A percentile compares a stretch with the other conserved stretches of the same genome.
Evolutionary conservation across 2,113 vertebrate genomes (phyloP).

Genomic region (Globicephala melas): DNA sequence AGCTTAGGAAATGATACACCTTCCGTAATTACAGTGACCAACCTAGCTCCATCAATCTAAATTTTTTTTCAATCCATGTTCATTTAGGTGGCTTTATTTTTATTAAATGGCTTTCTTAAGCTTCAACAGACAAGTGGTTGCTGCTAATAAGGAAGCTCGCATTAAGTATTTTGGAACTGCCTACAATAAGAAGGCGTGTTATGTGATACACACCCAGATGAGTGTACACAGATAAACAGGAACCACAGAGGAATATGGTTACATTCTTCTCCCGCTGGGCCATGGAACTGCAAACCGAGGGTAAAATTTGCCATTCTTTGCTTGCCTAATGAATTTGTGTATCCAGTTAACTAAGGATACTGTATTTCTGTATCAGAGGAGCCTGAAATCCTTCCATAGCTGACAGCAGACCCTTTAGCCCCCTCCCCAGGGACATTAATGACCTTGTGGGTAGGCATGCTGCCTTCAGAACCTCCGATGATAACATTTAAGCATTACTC

Average conservation of each 20-base stretch:
- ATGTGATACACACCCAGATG: neutral
- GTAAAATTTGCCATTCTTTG: neutral
- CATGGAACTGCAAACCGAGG: neutral
- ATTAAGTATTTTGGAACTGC: neutral
- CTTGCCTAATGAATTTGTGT: neutral
- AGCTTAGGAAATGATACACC: slow-evolving; percentile 88
- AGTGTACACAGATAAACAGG: neutral
- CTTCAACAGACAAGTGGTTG: slow-evolving; percentile 64
- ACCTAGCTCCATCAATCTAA: slow-evolving; percentile 85
- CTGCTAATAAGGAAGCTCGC: slow-evolving; percentile 65
- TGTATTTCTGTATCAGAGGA: neutral
- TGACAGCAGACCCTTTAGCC: neutral
- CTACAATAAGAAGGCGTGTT: neutral
- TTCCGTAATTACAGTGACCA: slow-evolving; percentile 85
- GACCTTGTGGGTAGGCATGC: neutral
- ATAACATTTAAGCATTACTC: neutral
- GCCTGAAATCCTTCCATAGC: neutral
- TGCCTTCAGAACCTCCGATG: neutral
- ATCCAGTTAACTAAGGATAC: neutral
- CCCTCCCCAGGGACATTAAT: neutral
- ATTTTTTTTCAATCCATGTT: slow-evolving; percentile 82
- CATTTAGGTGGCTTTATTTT: slow-evolving; percentile 86
- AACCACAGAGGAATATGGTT: neutral
- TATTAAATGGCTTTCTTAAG: slow-evolving; percentile 83
- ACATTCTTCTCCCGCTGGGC: neutral